A percentile compares a stretch with the other conserved stretches of the same genome.
Conservation (phyloP, 2,888 invertebrate species). For the Ganaspis brasiliensis region DNA sequence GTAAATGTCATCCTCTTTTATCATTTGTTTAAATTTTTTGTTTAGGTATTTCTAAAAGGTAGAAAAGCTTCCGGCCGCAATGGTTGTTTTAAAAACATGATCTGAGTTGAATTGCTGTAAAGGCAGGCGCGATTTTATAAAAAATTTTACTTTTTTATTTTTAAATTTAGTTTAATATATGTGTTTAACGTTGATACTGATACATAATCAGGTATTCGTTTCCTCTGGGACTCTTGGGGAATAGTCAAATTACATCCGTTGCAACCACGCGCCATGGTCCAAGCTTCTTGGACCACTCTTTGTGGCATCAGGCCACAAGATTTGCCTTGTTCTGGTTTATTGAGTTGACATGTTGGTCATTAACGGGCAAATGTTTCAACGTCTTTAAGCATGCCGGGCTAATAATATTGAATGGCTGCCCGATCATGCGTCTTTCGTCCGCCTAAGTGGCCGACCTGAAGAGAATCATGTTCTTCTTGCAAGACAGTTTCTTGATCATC, state of each 20-base stretch:
- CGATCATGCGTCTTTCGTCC: conserved; percentile 29
- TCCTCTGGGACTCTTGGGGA: not conserved
- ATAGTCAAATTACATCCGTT: conserved; percentile 42
- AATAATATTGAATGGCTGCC: conserved; percentile 44
- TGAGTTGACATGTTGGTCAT: conserved; percentile 34
- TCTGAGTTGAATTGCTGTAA: too few relatives aligned
- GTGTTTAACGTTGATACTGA: too few relatives aligned
- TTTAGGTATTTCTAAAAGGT: too few relatives aligned
- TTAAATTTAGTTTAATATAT: too few relatives aligned
- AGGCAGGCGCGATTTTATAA: too few relatives aligned
- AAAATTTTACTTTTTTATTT: too few relatives aligned
- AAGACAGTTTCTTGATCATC: not conserved
- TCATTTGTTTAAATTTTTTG: too few relatives aligned
- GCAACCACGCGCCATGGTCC: conserved; percentile 46
- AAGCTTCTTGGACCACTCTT: conserved; percentile 29
- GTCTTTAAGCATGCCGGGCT: conserved; percentile 43
- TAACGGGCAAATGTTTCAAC: conserved; percentile 15
- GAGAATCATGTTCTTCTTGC: not conserved
- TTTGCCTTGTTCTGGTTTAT: conserved; percentile 20
- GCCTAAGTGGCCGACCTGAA: conserved; percentile 13
- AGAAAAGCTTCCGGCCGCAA: too few relatives aligned
- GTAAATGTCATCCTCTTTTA: too few relatives aligned
- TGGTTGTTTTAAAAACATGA: too few relatives aligned
- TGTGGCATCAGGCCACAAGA: conserved; percentile 34
- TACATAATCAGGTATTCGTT: conserved; percentile 30